Base-by-base conservation (phyloP, 2,113 vertebrate species). In the Phyllopteryx taeniolatus region DNA sequence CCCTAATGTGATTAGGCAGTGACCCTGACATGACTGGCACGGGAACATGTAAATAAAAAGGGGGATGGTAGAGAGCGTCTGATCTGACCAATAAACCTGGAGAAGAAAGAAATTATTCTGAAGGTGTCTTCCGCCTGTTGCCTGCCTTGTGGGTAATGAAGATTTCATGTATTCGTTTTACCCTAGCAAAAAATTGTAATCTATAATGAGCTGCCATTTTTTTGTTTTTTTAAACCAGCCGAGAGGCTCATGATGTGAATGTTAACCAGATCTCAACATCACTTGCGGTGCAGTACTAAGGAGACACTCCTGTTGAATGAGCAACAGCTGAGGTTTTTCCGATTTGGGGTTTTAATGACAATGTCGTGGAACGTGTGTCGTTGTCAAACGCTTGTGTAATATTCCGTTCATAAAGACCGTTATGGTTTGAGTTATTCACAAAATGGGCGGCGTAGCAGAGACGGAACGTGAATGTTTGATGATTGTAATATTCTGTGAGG, bases 91-190 rank as follows among this genome's bases (percentile, higher is more conserved):
- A 81, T 85, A 88, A 90, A 85, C 82, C 71, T n/a, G 8, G 73
- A 78, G 83, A 88, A 91, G 83, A 88, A 87, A 86, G 54, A 75
- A 85, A 88, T 90, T 91, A 91, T 92, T 92, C 91, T 78, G 84
- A 88, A 86, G 86, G 87, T 88, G 87, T 90, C 88, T 88, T 82
- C 89, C 82, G 87, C 86, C 83, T 84, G 79, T 86, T 81, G 75
- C 72, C 76, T 81, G 92, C 83, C 92, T 92, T 91, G 79, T 90
- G 92, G 92, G 92, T 93, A 93, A 93, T 94, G 92, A 93, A 91
- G 90, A 86, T 93, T 93, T 93, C 90, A 94, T 93, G 90, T 92
- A 93, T 94, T 93, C 91, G 75, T 92, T 93, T 93, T 91, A 89
- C 82, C 83, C 83, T 8, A 70, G 89, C 80, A 89, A 93, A 92